Conservation (phyloP, 2,113 vertebrate species). For the Scalopus aquaticus region DNA sequence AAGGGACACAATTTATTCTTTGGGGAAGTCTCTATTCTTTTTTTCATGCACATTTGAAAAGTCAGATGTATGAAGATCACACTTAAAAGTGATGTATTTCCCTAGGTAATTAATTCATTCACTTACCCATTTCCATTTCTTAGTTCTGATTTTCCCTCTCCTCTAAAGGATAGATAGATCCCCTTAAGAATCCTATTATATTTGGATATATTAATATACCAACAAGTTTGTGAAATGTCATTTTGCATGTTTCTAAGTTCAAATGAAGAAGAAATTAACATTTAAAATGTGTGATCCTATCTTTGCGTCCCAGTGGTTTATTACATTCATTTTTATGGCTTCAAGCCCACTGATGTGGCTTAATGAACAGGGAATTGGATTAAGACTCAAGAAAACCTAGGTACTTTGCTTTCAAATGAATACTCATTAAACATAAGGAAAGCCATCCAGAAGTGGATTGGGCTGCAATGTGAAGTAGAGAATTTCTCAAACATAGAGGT, state of each 20-base stretch:
- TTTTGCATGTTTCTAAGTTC: slow-evolving; percentile 53
- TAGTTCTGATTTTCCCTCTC: neutral
- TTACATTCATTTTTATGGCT: neutral
- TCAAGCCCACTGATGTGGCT: neutral
- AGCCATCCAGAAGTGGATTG: neutral
- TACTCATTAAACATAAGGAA: slow-evolving; percentile 25
- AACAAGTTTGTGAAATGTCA: slow-evolving; percentile 52
- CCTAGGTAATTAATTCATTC: slow-evolving; percentile 15
- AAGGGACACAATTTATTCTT: neutral
- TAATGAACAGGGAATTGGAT: slow-evolving; percentile 43
- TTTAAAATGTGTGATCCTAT: slow-evolving; percentile 58
- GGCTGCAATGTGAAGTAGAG: neutral
- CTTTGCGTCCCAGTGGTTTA: slow-evolving; percentile 6
- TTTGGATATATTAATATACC: slow-evolving; percentile 41
- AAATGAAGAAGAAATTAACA: slow-evolving; percentile 61
- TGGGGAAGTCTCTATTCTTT: neutral
- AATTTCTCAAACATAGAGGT: neutral
- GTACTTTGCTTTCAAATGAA: slow-evolving; percentile 46
- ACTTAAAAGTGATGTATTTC: neutral
- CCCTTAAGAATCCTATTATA: slow-evolving; percentile 23
- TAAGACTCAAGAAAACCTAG: slow-evolving; percentile 55
- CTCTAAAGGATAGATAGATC: slow-evolving; percentile 14
- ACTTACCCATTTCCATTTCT: neutral
- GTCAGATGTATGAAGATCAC: neutral
- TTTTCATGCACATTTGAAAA: neutral